Evolutionary conservation across 1,140 invertebrate genomes (phyloP), one percentile per base, ranked within the genome.

Genomic region (Chelonus insularis): DNA sequence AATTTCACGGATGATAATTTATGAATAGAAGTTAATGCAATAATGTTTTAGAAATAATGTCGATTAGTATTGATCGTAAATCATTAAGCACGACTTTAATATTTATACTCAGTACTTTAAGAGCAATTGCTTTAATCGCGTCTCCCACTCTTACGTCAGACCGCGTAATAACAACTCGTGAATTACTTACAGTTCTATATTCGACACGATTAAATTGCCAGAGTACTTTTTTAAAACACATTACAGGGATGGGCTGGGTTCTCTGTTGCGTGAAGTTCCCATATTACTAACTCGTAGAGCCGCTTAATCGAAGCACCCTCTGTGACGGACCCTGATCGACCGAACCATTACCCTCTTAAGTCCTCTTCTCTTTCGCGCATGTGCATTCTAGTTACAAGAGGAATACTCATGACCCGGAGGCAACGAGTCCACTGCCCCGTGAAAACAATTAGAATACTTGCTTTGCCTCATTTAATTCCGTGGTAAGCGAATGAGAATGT

Each of bases 301-400:
- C 65, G 61, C 57, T 66, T 66, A 63, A 63, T 63, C 57, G 61
- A 63, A 55, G 61, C 61, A 63, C 61, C 61, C 60, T 63, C 61
- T 66, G 65, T 66, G 65, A 66, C 65, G 64, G 55, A 45, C 60
- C 32, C 52, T 59, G 57, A 65, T 65, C 48, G 59, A 61, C 34
- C 57, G 56, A 55, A 41, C 47, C 36, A 41, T 57, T 57, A 52
- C 23, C 29, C 50, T 16, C 54, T 50, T 57, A 36, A 45, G 37
- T 32, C 12, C 50, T 52, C 50, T 55, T 29, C 1, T 16, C 8
- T 9, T 18, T 21, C 3, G 25, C 32, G 12, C 32, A 52, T 52
- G 18, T 34, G 18, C 50, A 14, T 34, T 52, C 50, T 52, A 32
- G 8, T 12, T 32, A 16, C 18, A 14, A 52, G 25, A 36, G 32